Conservation (phyloP, 2,113 vertebrate genomes). For the Damaliscus lunatus region DNA sequence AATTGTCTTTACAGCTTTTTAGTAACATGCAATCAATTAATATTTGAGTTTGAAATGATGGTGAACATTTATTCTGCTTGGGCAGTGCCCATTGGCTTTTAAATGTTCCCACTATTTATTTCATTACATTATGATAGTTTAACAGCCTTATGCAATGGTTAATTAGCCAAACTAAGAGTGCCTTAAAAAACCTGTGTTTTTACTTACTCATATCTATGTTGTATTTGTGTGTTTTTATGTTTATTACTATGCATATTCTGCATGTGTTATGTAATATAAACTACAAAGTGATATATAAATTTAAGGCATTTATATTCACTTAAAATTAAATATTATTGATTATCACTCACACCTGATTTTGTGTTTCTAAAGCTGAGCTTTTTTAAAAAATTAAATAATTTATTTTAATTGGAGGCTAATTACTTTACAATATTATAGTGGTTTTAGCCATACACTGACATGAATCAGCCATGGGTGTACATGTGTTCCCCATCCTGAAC, state of each 20-base stretch:
- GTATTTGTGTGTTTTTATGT: too few species aligned
- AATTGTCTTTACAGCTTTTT: background rate
- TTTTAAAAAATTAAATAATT: background rate
- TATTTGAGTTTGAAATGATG: background rate
- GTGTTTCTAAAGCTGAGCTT: too few species aligned
- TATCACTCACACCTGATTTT: too few species aligned
- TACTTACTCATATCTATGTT: too few species aligned
- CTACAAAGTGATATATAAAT: too few species aligned
- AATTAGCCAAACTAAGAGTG: too few species aligned
- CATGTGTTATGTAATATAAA: too few species aligned
- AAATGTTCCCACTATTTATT: background rate
- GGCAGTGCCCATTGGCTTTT: background rate
- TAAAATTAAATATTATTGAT: too few species aligned
- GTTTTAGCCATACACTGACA: background rate
- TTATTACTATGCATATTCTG: too few species aligned
- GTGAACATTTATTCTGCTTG: background rate
- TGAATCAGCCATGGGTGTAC: background rate
- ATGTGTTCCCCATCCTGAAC: background rate
- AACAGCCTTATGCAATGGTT: too few species aligned
- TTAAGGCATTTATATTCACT: too few species aligned
- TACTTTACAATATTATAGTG: background rate
- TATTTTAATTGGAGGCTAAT: background rate
- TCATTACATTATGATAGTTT: background rate
- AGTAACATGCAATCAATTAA: background rate
- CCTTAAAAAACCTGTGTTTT: too few species aligned